Base-by-base conservation (phyloP, 2,888 invertebrate genomes). In the Ochropleura plecta region DNA sequence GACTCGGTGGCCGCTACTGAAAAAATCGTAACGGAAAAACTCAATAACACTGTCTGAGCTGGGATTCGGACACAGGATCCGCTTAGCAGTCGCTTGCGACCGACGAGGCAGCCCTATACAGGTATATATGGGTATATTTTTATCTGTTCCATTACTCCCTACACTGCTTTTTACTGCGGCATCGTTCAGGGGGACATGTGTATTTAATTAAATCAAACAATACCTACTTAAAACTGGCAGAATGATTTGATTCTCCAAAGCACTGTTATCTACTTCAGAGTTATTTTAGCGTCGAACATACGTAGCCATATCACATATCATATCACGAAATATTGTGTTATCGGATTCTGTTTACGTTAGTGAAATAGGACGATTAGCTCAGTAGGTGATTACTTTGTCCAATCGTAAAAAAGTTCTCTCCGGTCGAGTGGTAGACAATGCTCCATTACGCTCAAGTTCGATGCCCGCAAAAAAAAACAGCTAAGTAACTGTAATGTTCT, bases 391-490 rank as follows among this genome's bases (percentile, higher is more conserved):
- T 69, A 46, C 53, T 72, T 0, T 82, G 79, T 72, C 66, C 86
- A 18, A 51, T 10, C 70, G 42, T 48, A 65, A 57, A 82, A 30
- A 77, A 82, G 57, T 57, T 64, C 48, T 59, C 44, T 53, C 0
- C 49, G 53, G 40, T 69, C 57, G 63, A 75, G 40, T 70, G 49
- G 44, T 60, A 85, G 55, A 82, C 66, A 79, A 82, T 82, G 71
- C 53, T 44, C 55, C 57, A 82, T 82, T 70, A 85, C 49, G 59
- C 66, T 85, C 86, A 65, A 42, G 86, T 82, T 82, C 86, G 78
- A 82, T 44, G 86, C 49, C 78, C 78, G 78, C n/a, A 42, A 62
- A 60, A 59, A 81, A 62, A 65, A 18, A 66, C 46, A 16, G 69
- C 40, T 77, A 71, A 30, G 30, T 30, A 30, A 53, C 64, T 59